Conservation (phyloP, 2,113 vertebrate species). For the Dromaius novaehollandiae region DNA sequence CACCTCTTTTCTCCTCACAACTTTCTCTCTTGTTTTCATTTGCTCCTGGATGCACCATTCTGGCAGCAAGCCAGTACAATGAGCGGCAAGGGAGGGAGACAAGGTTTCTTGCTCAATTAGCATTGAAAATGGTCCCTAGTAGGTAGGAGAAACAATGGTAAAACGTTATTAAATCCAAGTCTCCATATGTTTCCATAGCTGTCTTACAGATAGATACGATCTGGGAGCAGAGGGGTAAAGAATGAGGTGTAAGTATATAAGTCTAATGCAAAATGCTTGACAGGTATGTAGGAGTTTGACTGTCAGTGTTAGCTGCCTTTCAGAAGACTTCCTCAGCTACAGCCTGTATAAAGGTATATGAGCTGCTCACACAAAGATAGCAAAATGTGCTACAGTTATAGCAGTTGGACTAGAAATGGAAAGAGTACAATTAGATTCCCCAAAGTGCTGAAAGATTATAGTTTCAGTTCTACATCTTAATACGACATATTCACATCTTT, state of each 20-base stretch:
- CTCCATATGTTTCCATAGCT: background rate
- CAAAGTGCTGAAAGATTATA: background rate
- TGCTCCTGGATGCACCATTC: background rate
- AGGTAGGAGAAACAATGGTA: background rate
- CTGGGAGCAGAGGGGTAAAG: background rate
- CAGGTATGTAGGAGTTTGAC: background rate
- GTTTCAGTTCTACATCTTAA: background rate
- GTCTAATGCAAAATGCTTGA: background rate
- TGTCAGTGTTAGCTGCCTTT: background rate
- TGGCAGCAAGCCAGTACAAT: background rate
- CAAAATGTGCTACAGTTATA: background rate
- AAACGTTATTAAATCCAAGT: background rate
- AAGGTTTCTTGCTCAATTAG: fast-evolving
- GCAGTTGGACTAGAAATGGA: background rate
- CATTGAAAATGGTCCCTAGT: background rate
- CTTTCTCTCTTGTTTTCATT: background rate
- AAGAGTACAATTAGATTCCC: background rate
- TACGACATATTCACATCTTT: background rate
- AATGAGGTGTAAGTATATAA: background rate
- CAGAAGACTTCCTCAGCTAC: background rate
- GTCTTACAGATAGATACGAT: background rate
- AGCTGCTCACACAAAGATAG: background rate
- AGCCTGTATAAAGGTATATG: background rate
- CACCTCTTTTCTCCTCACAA: background rate
- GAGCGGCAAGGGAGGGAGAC: background rate